Percentiles rank a stretch among this genome's conserved stretches.
These are phyloP conservation scores for Hemiscyllium ocellatum DNA, from an alignment of 2,113 vertebrate species.

Conservation along the genomic window DNA sequence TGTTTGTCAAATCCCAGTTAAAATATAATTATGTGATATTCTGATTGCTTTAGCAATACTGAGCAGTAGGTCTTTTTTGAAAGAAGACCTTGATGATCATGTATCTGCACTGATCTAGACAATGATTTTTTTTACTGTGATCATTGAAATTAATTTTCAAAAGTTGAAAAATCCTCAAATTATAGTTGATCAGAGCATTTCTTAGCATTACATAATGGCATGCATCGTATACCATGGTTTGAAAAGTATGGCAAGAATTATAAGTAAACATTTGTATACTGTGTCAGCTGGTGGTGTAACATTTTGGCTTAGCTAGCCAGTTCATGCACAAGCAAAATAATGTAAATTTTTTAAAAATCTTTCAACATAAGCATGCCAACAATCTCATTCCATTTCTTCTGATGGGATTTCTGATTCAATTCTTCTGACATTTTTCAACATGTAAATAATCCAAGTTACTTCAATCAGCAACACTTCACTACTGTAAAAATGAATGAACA, in stretches of 20 bases:
- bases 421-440: background rate
- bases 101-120: background rate
- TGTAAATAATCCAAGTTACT: background rate
- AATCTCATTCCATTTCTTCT: background rate
- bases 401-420: background rate
- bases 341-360: background rate
- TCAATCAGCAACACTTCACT: background rate
- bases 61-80: background rate
- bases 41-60: background rate
- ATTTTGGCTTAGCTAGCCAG: background rate
- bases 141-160: background rate
- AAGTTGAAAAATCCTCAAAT: background rate
- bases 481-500: background rate
- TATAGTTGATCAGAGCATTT: background rate
- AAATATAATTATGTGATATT: background rate
- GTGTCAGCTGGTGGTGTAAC: background rate
- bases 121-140: background rate
- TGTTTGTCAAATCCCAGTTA: background rate
- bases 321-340: background rate
- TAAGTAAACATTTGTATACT: background rate
- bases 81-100: background rate
- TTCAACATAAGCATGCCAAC: background rate
- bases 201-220: background rate
- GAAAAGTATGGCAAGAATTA: background rate
- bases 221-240: background rate